These are phyloP conservation scores for Atopsyche davidsoni DNA, from an alignment of 1,140 invertebrate species.

Conservation along the genomic window DNA sequence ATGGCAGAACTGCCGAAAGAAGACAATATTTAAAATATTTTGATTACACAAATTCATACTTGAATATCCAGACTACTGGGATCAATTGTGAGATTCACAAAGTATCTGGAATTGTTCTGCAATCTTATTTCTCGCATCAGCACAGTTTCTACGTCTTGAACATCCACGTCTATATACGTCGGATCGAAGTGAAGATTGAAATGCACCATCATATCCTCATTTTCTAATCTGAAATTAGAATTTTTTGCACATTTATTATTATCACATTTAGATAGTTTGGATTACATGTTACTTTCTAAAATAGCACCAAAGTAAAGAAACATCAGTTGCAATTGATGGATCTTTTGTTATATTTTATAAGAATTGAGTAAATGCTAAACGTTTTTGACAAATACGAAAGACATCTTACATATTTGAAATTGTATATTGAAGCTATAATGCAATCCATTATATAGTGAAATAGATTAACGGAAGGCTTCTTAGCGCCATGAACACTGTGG, in stretches of 20 bases:
- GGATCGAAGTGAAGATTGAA: conserved; percentile 68
- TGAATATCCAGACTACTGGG: conserved; percentile 60
- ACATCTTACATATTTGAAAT: no score
- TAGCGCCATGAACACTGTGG: no score
- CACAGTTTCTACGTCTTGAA: conserved; percentile 47
- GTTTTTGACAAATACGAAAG: neutral
- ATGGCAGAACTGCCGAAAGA: no score
- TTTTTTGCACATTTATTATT: no score
- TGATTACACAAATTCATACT: no score
- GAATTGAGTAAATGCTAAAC: neutral
- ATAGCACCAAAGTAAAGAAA: neutral
- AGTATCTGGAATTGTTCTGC: conserved; percentile 46
- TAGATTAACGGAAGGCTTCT: no score
- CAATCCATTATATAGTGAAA: no score
- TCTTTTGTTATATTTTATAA: no score
- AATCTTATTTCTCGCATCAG: conserved; percentile 51
- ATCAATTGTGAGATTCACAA: conserved; percentile 60
- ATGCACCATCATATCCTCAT: conserved; percentile 60
- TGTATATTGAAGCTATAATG: no score
- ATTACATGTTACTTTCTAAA: neutral
- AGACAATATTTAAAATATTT: no score
- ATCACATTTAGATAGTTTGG: neutral
- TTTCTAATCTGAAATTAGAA: conserved; percentile 22
- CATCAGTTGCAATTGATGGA: neutral
- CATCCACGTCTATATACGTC: conserved; percentile 47